Percentiles rank a stretch among this genome's conserved stretches.
Conservation (phyloP, 2,797 vertebrate genomes). For the Tauraco hartlaubi region DNA sequence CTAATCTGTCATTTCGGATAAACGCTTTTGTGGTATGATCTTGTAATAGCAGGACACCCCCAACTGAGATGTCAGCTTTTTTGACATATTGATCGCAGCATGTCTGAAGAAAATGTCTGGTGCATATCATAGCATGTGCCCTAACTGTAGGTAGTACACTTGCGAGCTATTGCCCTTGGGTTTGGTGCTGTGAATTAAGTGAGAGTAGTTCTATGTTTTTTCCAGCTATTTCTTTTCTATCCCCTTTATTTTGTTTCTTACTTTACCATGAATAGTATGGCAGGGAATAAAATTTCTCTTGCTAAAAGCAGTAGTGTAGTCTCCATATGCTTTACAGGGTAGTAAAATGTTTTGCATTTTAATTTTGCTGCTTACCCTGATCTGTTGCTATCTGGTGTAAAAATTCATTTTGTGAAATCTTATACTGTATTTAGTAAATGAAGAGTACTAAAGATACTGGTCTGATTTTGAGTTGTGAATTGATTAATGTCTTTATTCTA, state of each 20-base stretch:
- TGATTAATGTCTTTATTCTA: not conserved
- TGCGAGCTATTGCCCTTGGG: not conserved
- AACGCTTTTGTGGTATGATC: not conserved
- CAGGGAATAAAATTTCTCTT: not conserved
- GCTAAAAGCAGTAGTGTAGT: not conserved
- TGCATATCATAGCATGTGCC: not conserved
- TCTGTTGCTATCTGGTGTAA: not conserved
- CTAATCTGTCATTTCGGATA: slow-evolving; percentile 40
- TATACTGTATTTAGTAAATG: not conserved
- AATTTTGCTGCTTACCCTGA: not conserved
- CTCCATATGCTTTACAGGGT: not conserved
- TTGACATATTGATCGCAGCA: slow-evolving; percentile 50
- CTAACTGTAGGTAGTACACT: not conserved
- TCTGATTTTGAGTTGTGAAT: not conserved
- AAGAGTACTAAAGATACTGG: not conserved
- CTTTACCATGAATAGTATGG: not conserved
- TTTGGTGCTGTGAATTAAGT: slow-evolving; percentile 25
- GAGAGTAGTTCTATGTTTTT: not conserved
- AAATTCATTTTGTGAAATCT: not conserved
- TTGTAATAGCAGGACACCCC: slow-evolving; percentile 31
- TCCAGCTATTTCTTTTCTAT: not conserved
- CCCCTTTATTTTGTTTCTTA: not conserved
- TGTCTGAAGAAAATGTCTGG: slow-evolving; percentile 45
- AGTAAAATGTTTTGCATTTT: not conserved
- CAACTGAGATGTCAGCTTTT: slow-evolving; percentile 25